Conservation (phyloP, 2,797 vertebrate species). For the Lithobates sylvaticus region DNA sequence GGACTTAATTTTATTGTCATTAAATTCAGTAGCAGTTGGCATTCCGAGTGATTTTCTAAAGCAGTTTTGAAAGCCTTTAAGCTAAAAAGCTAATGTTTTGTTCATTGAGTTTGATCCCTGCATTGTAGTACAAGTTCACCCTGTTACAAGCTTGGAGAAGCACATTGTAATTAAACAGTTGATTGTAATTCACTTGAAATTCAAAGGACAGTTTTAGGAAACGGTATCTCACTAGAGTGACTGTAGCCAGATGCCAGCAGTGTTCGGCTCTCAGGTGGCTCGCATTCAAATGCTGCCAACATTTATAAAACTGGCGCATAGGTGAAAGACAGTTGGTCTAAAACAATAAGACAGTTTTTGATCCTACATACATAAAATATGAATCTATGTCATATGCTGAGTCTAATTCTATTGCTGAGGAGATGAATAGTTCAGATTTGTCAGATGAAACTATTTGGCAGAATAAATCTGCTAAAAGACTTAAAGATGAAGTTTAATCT, state of each 20-base stretch:
- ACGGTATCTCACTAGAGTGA: constrained; percentile 30
- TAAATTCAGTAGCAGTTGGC: not conserved
- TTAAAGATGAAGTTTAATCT: too few species aligned
- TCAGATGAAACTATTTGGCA: not conserved
- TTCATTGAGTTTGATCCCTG: not conserved
- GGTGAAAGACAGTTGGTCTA: constrained; percentile 36
- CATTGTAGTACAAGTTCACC: not conserved
- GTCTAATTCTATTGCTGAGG: constrained; percentile 3
- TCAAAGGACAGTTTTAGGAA: constrained; percentile 45
- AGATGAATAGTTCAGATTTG: not conserved
- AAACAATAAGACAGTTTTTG: constrained; percentile 31
- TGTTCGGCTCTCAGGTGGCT: constrained; percentile 36
- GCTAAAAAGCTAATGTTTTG: not conserved
- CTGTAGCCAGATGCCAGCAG: constrained; percentile 26
- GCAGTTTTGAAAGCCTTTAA: constrained; percentile 1
- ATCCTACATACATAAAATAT: constrained; percentile 28
- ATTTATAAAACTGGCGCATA: constrained; percentile 23
- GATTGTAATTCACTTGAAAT: constrained; percentile 13
- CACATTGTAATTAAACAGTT: constrained; percentile 12
- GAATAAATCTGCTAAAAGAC: not conserved
- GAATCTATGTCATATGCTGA: constrained; percentile 20
- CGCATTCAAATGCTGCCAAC: constrained; percentile 27
- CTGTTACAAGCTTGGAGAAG: not conserved
- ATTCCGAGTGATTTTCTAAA: not conserved
- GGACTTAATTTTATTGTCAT: not conserved